Conservation (phyloP, 2,797 vertebrate species). For the Protonibea diacanthus region DNA sequence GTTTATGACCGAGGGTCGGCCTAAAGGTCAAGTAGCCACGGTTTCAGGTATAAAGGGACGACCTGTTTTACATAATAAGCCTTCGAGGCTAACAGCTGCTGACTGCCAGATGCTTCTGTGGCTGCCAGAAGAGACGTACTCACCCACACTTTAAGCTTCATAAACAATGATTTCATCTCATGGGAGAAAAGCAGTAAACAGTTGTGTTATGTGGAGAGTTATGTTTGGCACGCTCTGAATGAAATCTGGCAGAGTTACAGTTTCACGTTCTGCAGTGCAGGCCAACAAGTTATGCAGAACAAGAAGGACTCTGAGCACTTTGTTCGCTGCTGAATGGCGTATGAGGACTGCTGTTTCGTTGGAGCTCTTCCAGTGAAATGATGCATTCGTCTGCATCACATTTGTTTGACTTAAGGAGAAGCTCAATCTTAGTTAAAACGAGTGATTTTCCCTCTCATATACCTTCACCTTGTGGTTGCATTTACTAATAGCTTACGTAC, state of each 20-base stretch:
- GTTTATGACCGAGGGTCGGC: slow-evolving; percentile 14
- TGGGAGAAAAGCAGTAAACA: slow-evolving; percentile 22
- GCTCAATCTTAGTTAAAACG: neutral
- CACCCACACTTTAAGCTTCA: slow-evolving; percentile 11
- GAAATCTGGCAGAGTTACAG: slow-evolving; percentile 20
- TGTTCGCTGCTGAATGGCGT: slow-evolving; percentile 23
- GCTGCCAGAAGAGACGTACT: slow-evolving; percentile 4
- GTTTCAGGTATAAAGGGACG: neutral
- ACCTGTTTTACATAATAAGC: slow-evolving; percentile 20
- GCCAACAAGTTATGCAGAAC: slow-evolving; percentile 7
- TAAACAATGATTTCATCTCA: slow-evolving; percentile 44
- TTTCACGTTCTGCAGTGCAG: neutral
- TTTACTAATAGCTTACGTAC: neutral
- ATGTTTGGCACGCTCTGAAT: slow-evolving; percentile 19
- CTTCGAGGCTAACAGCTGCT: slow-evolving; percentile 43
- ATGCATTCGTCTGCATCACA: neutral
- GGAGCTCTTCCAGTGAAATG: neutral
- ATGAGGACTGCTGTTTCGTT: neutral
- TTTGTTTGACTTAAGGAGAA: neutral
- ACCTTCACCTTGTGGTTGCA: slow-evolving; percentile 16
- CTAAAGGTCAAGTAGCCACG: slow-evolving; percentile 17
- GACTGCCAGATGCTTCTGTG: slow-evolving; percentile 5
- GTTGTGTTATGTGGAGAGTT: neutral
- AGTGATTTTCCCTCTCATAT: slow-evolving; percentile 1
- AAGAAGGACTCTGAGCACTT: neutral